These are phyloP conservation scores for Onychostoma macrolepis DNA, from an alignment of 2,113 vertebrate genomes.

Conservation along the genomic window DNA sequence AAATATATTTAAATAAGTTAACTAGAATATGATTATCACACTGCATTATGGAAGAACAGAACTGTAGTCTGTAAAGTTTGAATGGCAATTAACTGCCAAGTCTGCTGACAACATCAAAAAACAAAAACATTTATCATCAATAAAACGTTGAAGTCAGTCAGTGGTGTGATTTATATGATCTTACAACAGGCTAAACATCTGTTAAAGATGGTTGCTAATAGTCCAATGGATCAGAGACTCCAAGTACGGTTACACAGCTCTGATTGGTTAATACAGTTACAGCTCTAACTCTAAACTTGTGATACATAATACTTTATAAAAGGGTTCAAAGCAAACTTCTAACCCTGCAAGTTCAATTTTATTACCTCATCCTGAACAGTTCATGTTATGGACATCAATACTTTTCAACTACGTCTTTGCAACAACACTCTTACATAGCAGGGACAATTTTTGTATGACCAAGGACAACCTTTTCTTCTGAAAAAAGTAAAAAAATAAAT, in stretches of 20 bases:
- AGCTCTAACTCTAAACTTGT: slow-evolving; percentile 15
- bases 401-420: background rate
- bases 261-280: slow-evolving; percentile 12
- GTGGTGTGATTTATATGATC: background rate
- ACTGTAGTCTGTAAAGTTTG: background rate
- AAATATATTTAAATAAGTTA: background rate
- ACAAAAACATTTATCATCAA: background rate
- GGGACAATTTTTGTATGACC: background rate
- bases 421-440: background rate
- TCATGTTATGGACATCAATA: background rate
- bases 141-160: background rate
- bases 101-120: background rate
- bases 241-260: no score
- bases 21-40: background rate
- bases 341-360: background rate
- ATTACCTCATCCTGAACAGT: background rate
- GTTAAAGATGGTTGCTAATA: background rate
- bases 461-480: background rate
- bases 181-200: background rate
- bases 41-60: background rate
- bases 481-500: background rate
- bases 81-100: background rate
- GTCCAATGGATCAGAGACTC: background rate
- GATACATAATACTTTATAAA: background rate
- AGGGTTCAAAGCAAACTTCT: background rate